These are phyloP conservation scores for Syncerus caffer DNA, from an alignment of 2,797 vertebrate genomes.

Conservation along the genomic window DNA sequence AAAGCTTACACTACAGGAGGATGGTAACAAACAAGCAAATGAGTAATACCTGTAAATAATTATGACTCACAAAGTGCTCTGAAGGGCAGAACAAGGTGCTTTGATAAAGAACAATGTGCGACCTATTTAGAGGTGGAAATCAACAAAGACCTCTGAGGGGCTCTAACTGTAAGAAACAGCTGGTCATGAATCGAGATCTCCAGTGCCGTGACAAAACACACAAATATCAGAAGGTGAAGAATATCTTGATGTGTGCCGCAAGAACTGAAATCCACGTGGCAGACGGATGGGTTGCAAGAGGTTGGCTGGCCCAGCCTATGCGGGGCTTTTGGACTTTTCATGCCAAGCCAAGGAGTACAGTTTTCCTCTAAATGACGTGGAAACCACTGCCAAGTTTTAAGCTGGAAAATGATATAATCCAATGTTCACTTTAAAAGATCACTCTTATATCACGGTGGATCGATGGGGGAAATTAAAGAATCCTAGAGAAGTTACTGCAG, in stretches of 20 bases:
- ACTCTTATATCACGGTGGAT: neutral
- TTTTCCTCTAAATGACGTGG: neutral
- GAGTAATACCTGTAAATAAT: neutral
- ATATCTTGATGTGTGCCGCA: neutral
- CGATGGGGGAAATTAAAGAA: neutral
- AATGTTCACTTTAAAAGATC: neutral
- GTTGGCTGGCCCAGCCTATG: fast-evolving
- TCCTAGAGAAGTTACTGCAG: neutral
- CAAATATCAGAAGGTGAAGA: neutral
- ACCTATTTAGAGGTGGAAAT: neutral
- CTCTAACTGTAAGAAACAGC: neutral
- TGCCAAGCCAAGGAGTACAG: neutral
- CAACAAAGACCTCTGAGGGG: neutral
- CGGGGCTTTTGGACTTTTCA: neutral
- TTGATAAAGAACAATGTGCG: neutral
- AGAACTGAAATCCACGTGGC: neutral
- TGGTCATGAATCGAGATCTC: neutral
- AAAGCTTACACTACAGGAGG: neutral
- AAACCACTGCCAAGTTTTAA: neutral
- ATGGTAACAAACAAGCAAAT: neutral
- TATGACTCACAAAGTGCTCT: neutral
- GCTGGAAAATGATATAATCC: neutral
- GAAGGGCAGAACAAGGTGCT: neutral
- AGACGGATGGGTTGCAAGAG: neutral
- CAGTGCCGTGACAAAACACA: neutral